Conservation (phyloP, 2,113 vertebrate genomes). For the Antigone vipio region DNA sequence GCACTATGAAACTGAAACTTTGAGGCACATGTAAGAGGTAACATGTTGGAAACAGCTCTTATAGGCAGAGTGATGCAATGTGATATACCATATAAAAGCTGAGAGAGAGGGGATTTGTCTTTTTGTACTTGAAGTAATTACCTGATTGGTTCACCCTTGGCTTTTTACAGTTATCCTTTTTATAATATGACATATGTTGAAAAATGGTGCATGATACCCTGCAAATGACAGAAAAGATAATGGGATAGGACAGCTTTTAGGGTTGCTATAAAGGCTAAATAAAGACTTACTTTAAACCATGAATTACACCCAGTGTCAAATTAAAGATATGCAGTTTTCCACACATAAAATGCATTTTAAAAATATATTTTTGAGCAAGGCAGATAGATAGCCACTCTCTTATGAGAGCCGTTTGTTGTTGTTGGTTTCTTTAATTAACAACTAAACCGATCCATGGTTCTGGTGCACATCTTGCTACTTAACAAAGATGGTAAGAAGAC, state of each 20-base stretch:
- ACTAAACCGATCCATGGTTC: neutral
- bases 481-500: neutral
- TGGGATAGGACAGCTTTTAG: neutral
- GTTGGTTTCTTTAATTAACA: neutral
- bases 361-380: neutral
- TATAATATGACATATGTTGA: neutral
- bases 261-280: neutral
- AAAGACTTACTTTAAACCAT: neutral
- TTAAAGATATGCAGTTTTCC: neutral
- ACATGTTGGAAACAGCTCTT: neutral
- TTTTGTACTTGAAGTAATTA: neutral
- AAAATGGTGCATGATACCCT: neutral
- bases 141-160: accelerated
- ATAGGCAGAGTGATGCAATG: neutral
- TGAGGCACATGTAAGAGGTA: neutral
- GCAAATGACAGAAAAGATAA: neutral
- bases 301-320: neutral
- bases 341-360: neutral
- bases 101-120: neutral
- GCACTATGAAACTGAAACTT: neutral
- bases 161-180: neutral
- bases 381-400: neutral
- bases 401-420: neutral
- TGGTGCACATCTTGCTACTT: neutral
- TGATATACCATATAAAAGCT: neutral